phyloP scores from a whole-genome alignment of 2,888 invertebrate species.

The Nomada fucata region DNA sequence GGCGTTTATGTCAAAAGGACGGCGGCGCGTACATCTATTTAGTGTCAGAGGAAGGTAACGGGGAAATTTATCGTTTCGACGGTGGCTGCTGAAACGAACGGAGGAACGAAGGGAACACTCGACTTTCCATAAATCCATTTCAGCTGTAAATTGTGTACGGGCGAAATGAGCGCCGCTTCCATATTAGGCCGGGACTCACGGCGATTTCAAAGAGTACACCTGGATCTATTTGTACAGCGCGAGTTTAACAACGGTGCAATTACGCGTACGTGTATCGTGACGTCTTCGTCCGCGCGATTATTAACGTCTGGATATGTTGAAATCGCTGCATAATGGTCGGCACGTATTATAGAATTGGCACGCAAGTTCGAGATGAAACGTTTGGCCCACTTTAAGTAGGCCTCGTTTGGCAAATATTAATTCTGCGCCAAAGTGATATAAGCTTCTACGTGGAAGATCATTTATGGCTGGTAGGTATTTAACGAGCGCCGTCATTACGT shows the following conservation, averaged over 20 bases:
- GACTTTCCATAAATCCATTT: constrained; percentile 81
- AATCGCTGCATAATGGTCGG: not conserved
- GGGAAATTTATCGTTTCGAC: constrained; percentile 81
- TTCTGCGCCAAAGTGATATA: no score
- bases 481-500: no score
- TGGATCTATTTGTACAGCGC: constrained; percentile 65
- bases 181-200: constrained; percentile 69
- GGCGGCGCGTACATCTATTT: constrained; percentile 79
- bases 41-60: constrained; percentile 76
- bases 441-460: no score
- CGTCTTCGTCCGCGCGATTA: constrained; percentile 20
- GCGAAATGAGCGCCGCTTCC: constrained; percentile 76
- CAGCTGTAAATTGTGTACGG: constrained; percentile 79
- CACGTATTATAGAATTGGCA: not conserved
- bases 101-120: constrained; percentile 40
- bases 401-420: not conserved
- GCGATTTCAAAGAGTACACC: constrained; percentile 57
- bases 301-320: constrained; percentile 49
- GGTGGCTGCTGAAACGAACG: constrained; percentile 51
- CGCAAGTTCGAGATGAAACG: constrained; percentile 17
- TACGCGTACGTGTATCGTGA: constrained; percentile 2
- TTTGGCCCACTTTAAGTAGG: constrained; percentile 3
- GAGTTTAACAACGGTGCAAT: constrained; percentile 7
- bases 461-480: no score
- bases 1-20: constrained; percentile 79